Conservation (phyloP, 2,888 invertebrate genomes). For the Thalpophila matura region DNA sequence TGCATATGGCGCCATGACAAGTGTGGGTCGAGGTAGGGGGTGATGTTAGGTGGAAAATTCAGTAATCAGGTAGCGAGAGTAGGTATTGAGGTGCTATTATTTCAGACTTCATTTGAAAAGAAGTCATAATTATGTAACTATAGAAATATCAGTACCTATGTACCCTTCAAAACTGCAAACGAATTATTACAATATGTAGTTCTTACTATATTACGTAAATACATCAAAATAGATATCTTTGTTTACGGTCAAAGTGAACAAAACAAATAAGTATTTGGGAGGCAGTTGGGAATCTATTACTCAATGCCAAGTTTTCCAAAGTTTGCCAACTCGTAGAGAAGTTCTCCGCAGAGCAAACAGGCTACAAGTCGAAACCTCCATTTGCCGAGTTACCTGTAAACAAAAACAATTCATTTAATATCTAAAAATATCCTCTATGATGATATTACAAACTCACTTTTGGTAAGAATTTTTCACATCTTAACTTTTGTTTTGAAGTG, state of each 20-base stretch:
- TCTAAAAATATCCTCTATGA: conserved; percentile 52
- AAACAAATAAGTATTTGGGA: conserved; percentile 89
- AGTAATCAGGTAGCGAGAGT: conserved; percentile 22
- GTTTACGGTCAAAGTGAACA: conserved; percentile 86
- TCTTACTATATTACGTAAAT: too few relatives aligned
- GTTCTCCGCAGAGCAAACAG: conserved; percentile 81
- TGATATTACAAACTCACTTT: conserved; percentile 41
- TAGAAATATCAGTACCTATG: conserved; percentile 1
- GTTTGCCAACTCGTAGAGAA: conserved; percentile 83
- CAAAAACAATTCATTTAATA: conserved; percentile 76
- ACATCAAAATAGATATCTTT: conserved; percentile 81
- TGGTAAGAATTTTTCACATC: conserved; percentile 30
- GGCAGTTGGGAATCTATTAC: conserved; percentile 89
- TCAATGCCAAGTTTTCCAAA: conserved; percentile 88
- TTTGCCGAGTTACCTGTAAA: conserved; percentile 86
- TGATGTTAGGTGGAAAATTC: conserved; percentile 31
- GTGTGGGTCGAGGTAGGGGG: conserved; percentile 39
- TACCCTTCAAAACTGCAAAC: not conserved
- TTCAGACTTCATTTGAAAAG: too few relatives aligned
- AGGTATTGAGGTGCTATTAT: too few relatives aligned
- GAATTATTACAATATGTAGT: not conserved
- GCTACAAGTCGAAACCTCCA: conserved; percentile 78
- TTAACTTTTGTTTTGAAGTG: conserved; percentile 37
- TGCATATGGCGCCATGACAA: conserved; percentile 48
- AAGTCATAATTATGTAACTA: too few relatives aligned